Evolutionary conservation across 2,888 invertebrate species (phyloP).

Genomic region (Coleophora deauratella): DNA sequence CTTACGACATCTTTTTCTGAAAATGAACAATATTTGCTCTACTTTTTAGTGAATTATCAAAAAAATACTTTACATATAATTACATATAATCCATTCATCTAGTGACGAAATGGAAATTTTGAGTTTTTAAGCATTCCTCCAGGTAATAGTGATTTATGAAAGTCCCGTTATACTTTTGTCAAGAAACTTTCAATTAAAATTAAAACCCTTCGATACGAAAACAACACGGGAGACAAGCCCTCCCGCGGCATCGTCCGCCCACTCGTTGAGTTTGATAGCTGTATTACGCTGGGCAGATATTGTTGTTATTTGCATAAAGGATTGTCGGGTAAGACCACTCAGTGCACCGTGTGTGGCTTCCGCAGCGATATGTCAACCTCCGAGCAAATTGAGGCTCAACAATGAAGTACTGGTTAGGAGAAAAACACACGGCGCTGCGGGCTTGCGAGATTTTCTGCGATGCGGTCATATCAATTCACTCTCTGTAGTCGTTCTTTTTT

Average conservation of each 20-base stretch:
- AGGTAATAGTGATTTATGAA: constrained; percentile 8
- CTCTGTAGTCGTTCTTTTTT: constrained; percentile 1
- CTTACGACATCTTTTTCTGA: too few species aligned
- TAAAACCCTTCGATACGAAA: constrained; percentile 14
- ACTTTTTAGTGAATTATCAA: too few species aligned
- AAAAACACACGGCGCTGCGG: background rate
- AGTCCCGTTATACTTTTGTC: too few species aligned
- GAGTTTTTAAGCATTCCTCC: constrained; percentile 18
- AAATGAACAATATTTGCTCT: too few species aligned
- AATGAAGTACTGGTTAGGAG: constrained; percentile 48
- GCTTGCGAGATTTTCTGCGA: background rate
- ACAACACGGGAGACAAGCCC: constrained; percentile 6
- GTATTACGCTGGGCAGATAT: constrained; percentile 41
- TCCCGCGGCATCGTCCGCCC: constrained; percentile 21
- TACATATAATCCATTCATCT: too few species aligned
- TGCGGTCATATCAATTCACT: constrained; percentile 16
- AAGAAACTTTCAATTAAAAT: too few species aligned
- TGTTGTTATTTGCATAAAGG: constrained; percentile 55
- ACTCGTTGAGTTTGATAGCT: constrained; percentile 34
- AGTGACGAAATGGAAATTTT: too few species aligned
- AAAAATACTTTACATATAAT: too few species aligned
- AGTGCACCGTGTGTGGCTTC: constrained; percentile 41
- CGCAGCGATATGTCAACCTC: constrained; percentile 33
- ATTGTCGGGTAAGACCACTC: constrained; percentile 37
- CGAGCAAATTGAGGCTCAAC: constrained; percentile 48